These are phyloP conservation scores for Phragmatobia fuliginosa DNA, from an alignment of 2,888 invertebrate species.

Conservation along the genomic window DNA sequence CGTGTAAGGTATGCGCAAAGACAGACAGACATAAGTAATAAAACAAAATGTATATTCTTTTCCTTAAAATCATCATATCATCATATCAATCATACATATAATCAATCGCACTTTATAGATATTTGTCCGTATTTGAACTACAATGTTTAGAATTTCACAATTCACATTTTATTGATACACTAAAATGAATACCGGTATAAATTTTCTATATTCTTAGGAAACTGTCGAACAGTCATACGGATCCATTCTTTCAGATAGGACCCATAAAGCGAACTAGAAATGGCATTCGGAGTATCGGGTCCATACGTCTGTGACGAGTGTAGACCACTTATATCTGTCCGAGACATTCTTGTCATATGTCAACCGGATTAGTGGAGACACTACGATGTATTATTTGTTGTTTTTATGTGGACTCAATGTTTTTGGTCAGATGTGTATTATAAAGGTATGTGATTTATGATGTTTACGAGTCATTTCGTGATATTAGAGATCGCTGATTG, in stretches of 20 bases:
- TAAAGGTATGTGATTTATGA: neutral
- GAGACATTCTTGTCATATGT: conserved; percentile 54
- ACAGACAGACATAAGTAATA: too few relatives aligned
- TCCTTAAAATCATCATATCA: too few relatives aligned
- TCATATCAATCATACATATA: too few relatives aligned
- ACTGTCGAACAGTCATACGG: neutral
- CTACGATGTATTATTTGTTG: conserved; percentile 21
- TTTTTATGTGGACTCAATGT: conserved; percentile 2
- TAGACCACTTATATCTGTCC: conserved; percentile 51
- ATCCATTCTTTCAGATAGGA: conserved; percentile 1
- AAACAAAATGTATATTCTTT: too few relatives aligned
- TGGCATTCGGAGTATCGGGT: conserved; percentile 23
- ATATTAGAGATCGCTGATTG: neutral
- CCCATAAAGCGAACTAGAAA: conserved; percentile 9
- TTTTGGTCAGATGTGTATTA: neutral
- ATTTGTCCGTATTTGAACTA: neutral
- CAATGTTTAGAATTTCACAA: neutral
- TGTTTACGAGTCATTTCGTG: neutral
- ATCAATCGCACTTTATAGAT: too few relatives aligned
- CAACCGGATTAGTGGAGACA: conserved; percentile 48
- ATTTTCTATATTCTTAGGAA: neutral
- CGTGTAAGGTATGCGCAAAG: too few relatives aligned
- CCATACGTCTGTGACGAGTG: conserved; percentile 36
- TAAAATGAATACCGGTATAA: neutral
- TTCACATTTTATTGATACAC: neutral